phyloP scores from a whole-genome alignment of 2,888 invertebrate genomes.

The Myathropa florea region DNA sequence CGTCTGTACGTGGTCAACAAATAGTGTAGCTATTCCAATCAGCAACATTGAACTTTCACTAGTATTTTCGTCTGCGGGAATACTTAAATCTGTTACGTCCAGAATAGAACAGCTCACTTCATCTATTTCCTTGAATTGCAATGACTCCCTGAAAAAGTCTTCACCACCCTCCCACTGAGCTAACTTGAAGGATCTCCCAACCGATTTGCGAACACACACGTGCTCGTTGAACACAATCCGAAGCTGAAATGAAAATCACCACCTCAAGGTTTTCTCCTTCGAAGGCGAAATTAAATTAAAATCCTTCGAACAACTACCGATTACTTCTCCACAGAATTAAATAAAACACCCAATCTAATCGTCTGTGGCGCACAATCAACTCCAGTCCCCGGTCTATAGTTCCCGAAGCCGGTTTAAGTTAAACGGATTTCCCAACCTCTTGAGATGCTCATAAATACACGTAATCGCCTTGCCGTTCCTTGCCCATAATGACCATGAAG shows the following conservation, averaged over 20 bases:
- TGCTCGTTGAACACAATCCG: background rate
- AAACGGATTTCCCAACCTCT: slow-evolving; percentile 32
- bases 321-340: background rate
- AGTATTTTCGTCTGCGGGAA: no score
- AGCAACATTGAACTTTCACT: no score
- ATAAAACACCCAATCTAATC: slow-evolving; percentile 37
- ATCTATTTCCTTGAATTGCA: no score
- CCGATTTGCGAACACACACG: no score
- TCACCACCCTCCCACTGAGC: no score
- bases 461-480: slow-evolving; percentile 35
- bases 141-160: no score
- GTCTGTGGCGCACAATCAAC: slow-evolving; percentile 44
- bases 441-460: slow-evolving; percentile 44
- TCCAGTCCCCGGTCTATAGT: background rate
- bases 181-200: no score
- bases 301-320: background rate
- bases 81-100: no score
- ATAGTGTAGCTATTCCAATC: no score
- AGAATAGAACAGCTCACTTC: no score
- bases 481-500: slow-evolving; percentile 57
- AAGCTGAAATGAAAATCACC: background rate
- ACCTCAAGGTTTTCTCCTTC: background rate
- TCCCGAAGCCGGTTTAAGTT: slow-evolving; percentile 4
- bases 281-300: slow-evolving; percentile 11
- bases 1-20: no score